Evolutionary conservation across 2,888 invertebrate genomes (phyloP).

Genomic region (Yponomeuta evonymella): DNA sequence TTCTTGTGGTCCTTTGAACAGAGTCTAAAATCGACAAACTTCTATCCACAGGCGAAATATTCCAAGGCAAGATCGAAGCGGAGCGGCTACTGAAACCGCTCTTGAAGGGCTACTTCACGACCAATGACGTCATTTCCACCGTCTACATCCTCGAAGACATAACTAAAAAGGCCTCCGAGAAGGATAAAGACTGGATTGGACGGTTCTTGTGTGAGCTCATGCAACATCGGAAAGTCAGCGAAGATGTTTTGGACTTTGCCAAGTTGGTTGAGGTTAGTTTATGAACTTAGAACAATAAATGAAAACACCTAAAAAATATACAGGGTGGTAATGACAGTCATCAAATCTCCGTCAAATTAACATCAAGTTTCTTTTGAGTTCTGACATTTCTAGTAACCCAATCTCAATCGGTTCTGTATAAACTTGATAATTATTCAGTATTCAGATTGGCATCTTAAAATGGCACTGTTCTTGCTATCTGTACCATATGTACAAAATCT

Average conservation of each 20-base stretch:
- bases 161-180: constrained; percentile 50
- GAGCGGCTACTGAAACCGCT: constrained; percentile 65
- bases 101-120: constrained; percentile 60
- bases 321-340: too few relatives aligned
- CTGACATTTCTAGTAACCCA: too few relatives aligned
- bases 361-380: too few relatives aligned
- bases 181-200: constrained; percentile 74
- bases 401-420: too few relatives aligned
- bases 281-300: too few relatives aligned
- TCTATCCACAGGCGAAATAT: constrained; percentile 52
- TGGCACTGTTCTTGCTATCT: too few relatives aligned
- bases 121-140: constrained; percentile 61
- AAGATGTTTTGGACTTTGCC: constrained; percentile 52
- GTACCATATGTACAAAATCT: too few relatives aligned
- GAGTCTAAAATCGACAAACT: background rate
- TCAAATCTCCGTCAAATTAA: too few relatives aligned
- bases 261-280: constrained; percentile 57
- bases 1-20: background rate
- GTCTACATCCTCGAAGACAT: constrained; percentile 68
- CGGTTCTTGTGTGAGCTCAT: constrained; percentile 70
- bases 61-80: constrained; percentile 69
- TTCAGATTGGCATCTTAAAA: too few relatives aligned
- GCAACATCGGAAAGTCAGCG: constrained; percentile 52
- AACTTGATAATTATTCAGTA: too few relatives aligned
- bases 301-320: too few relatives aligned